phyloP scores from a whole-genome alignment of 2,113 vertebrate species.

The Centrocercus urophasianus region DNA sequence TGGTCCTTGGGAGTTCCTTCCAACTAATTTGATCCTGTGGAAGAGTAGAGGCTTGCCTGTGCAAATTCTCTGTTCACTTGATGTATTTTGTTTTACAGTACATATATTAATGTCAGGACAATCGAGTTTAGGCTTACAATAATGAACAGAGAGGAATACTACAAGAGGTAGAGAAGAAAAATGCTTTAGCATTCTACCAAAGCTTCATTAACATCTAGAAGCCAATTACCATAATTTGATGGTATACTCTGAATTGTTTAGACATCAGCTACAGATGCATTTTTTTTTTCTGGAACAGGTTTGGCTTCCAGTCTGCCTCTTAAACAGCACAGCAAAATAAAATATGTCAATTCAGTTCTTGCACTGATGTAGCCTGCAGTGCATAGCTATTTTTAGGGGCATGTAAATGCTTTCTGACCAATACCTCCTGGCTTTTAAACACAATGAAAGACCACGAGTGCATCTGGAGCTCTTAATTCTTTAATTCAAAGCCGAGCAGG shows the following conservation, averaged over 20 bases:
- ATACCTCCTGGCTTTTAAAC: background rate
- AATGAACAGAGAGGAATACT: background rate
- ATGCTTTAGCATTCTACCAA: background rate
- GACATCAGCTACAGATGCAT: background rate
- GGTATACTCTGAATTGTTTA: background rate
- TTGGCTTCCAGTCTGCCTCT: background rate
- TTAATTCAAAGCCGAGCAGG: background rate
- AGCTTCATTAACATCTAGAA: background rate
- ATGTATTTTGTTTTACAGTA: background rate
- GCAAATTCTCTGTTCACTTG: background rate
- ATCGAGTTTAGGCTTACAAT: background rate
- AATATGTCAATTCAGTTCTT: rapidly evolving
- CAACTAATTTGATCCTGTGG: background rate
- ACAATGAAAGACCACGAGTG: background rate
- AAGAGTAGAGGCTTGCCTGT: background rate
- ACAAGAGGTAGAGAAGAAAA: background rate
- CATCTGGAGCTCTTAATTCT: background rate
- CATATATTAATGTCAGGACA: background rate
- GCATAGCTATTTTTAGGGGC: background rate
- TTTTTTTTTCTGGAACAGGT: background rate
- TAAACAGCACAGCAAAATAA: background rate
- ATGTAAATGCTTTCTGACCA: background rate
- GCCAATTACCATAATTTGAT: background rate
- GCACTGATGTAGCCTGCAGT: background rate
- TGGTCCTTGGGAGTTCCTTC: background rate